Evolutionary conservation across 2,113 vertebrate genomes (phyloP).

Genomic region (Indicator indicator): DNA sequence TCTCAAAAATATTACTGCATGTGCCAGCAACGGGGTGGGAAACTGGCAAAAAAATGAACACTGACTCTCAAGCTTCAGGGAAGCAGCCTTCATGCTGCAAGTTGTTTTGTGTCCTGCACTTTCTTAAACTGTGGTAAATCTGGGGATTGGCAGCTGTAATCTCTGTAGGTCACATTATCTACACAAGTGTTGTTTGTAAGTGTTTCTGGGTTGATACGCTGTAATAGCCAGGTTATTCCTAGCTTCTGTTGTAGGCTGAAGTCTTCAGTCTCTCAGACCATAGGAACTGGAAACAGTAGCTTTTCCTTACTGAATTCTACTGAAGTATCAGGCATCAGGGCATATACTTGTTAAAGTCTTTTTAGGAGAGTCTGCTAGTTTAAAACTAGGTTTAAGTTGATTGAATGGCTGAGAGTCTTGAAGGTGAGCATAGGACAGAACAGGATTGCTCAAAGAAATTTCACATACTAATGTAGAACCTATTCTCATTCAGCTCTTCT

Average conservation of each 20-base stretch:
- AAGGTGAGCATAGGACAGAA: background rate
- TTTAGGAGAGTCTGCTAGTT: background rate
- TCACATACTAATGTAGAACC: background rate
- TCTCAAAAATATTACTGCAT: background rate
- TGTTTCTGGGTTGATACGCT: background rate
- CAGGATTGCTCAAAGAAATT: background rate
- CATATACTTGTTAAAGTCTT: background rate
- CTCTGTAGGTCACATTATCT: background rate
- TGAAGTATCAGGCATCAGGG: background rate
- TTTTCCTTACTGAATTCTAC: background rate
- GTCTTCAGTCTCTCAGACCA: background rate
- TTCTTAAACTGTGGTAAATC: background rate
- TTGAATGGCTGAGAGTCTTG: background rate
- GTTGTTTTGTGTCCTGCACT: background rate
- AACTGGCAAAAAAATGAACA: background rate
- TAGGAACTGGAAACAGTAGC: background rate
- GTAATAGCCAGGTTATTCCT: background rate
- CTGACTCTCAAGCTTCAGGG: background rate
- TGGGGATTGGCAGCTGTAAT: background rate
- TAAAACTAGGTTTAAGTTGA: background rate
- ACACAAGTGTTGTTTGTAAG: background rate
- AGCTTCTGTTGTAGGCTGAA: background rate
- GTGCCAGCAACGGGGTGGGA: background rate
- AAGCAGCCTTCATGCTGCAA: background rate
- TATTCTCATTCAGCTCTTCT: background rate